Percentiles rank a stretch among this genome's conserved stretches.
These are phyloP conservation scores for Tauraco erythrolophus DNA, from an alignment of 2,113 vertebrate species.

Conservation along the genomic window DNA sequence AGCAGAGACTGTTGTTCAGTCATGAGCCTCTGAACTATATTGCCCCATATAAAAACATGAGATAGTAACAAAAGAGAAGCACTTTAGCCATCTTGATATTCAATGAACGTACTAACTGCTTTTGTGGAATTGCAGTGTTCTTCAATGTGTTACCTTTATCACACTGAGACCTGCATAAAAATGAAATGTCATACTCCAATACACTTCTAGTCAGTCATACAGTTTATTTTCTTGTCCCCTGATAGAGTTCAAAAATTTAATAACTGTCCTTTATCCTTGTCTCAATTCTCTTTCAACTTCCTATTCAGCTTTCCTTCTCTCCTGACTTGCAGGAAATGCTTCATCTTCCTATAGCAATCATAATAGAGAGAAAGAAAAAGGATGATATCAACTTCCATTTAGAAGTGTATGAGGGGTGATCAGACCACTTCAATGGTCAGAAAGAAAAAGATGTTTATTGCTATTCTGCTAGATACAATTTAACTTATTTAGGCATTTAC, in stretches of 20 bases:
- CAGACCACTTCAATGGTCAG: conserved; percentile 36
- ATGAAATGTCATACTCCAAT: conserved; percentile 80
- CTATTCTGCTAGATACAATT: background rate
- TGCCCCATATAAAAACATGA: conserved; percentile 54
- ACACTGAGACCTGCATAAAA: conserved; percentile 75
- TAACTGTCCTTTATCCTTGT: conserved; percentile 78
- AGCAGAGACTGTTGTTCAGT: conserved; percentile 33
- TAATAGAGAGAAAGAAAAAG: conserved; percentile 50
- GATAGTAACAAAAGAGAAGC: conserved; percentile 45
- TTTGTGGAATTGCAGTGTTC: conserved; percentile 60
- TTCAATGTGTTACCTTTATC: conserved; percentile 74
- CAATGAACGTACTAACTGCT: conserved; percentile 68
- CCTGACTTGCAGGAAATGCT: conserved; percentile 68
- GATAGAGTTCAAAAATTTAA: conserved; percentile 81
- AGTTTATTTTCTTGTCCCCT: conserved; percentile 80
- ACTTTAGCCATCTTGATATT: conserved; percentile 61
- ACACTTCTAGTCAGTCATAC: conserved; percentile 66
- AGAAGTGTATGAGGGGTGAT: conserved; percentile 22
- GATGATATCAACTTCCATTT: conserved; percentile 52
- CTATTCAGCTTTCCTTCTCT: conserved; percentile 64
- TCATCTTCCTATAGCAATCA: conserved; percentile 55
- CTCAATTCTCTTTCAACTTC: conserved; percentile 71
- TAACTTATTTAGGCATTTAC: conserved; percentile 18
- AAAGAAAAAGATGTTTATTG: background rate
- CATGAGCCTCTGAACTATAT: conserved; percentile 48